phyloP scores from a whole-genome alignment of 1,140 invertebrate genomes.

The Leptoteleia sp. region DNA sequence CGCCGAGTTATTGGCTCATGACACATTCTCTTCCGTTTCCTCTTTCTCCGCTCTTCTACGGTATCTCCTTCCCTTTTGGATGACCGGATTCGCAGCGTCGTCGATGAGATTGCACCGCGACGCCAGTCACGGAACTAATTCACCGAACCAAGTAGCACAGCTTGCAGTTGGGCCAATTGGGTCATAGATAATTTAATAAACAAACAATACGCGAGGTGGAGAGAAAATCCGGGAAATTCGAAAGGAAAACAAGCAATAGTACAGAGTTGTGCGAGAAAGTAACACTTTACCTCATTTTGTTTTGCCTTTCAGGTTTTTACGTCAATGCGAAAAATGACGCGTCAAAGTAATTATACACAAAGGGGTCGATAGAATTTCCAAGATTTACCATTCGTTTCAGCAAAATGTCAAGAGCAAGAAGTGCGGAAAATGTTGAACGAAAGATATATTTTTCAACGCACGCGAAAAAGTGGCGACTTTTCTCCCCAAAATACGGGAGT shows the following conservation, averaged over 20 bases:
- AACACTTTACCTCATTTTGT: slow-evolving; percentile 25
- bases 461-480: too few species aligned
- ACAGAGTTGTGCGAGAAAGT: slow-evolving; percentile 30
- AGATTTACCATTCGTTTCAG: slow-evolving; percentile 27
- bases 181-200: slow-evolving; percentile 69
- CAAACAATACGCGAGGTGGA: slow-evolving; percentile 67
- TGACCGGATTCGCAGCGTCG: slow-evolving; percentile 46
- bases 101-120: slow-evolving; percentile 56
- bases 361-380: slow-evolving; percentile 16
- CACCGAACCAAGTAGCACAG: slow-evolving; percentile 51
- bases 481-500: too few species aligned
- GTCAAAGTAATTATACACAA: slow-evolving; percentile 19
- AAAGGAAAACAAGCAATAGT: slow-evolving; percentile 41
- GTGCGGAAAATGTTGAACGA: too few species aligned
- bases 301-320: slow-evolving; percentile 33
- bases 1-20: slow-evolving; percentile 60
- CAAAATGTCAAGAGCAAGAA: too few species aligned
- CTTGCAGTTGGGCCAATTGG: slow-evolving; percentile 69
- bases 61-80: slow-evolving; percentile 41
- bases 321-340: slow-evolving; percentile 24
- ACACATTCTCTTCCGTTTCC: slow-evolving; percentile 62
- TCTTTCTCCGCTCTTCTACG: slow-evolving; percentile 44
- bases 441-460: too few species aligned
- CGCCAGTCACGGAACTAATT: slow-evolving; percentile 61
- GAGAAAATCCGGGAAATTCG: slow-evolving; percentile 45